A percentile compares a stretch with the other conserved stretches of the same genome.
These are phyloP conservation scores for Acrobasis repandana DNA, from an alignment of 2,888 invertebrate species.

Conservation along the genomic window DNA sequence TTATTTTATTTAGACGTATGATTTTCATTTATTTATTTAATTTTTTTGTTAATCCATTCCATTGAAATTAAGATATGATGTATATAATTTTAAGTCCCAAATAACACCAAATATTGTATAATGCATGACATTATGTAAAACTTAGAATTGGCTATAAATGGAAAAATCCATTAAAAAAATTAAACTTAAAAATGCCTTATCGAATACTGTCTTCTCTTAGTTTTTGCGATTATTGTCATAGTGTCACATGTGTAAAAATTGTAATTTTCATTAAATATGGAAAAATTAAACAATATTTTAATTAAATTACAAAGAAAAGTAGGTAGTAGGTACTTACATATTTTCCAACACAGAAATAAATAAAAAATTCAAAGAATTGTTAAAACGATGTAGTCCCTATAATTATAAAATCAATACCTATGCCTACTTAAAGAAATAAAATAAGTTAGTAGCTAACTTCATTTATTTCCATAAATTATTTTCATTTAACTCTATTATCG, in stretches of 20 bases:
- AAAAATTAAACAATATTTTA: constrained; percentile 29
- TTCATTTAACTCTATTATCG: neutral
- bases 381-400: too few relatives aligned
- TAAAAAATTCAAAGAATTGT: too few relatives aligned
- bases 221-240: constrained; percentile 23
- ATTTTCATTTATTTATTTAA: constrained; percentile 34
- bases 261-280: constrained; percentile 26
- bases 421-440: too few relatives aligned
- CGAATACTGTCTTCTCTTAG: constrained; percentile 29
- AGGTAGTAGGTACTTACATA: too few relatives aligned
- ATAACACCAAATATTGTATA: constrained; percentile 64
- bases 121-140: constrained; percentile 49
- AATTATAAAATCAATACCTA: too few relatives aligned
- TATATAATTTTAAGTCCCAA: constrained; percentile 69
- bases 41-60: constrained; percentile 46
- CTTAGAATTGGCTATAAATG: constrained; percentile 46
- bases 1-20: constrained; percentile 32
- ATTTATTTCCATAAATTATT: constrained; percentile 19
- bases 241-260: constrained; percentile 33
- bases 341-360: too few relatives aligned
- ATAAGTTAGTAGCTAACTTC: neutral
- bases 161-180: constrained; percentile 27
- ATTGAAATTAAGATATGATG: constrained; percentile 45
- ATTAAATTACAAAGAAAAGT: neutral
- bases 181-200: constrained; percentile 35